A percentile compares a stretch with the other conserved stretches of the same genome.
These are phyloP conservation scores for Paradoxurus hermaphroditus DNA, from an alignment of 2,113 vertebrate species.

Conservation along the genomic window DNA sequence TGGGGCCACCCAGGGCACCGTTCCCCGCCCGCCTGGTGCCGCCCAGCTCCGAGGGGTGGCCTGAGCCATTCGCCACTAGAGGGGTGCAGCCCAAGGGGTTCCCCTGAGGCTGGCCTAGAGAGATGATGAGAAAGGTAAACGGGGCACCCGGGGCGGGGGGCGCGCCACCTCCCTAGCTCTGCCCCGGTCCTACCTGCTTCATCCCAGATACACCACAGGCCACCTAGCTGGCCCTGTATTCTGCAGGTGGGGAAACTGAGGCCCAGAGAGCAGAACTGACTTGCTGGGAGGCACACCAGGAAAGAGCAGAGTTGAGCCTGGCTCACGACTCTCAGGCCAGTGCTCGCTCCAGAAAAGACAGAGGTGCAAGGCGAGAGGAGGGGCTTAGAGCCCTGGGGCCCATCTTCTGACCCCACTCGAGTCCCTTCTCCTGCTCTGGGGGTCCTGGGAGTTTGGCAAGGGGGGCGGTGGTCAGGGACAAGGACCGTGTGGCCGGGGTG, in stretches of 20 bases:
- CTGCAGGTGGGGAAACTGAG: conserved; percentile 20
- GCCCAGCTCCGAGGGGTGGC: conserved; percentile 69
- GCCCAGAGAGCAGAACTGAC: neutral
- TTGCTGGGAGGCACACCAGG: neutral
- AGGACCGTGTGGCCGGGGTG: neutral
- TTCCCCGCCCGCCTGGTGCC: conserved; percentile 78
- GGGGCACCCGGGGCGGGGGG: neutral
- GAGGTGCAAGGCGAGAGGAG: neutral
- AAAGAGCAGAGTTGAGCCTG: neutral
- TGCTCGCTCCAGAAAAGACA: neutral
- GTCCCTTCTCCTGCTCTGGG: neutral
- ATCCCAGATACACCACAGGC: neutral
- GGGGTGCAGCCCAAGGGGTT: conserved; percentile 73
- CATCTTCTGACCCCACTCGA: neutral
- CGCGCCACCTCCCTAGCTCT: neutral
- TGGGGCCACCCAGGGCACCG: conserved; percentile 80
- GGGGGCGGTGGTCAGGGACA: accelerated
- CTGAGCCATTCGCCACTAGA: conserved; percentile 85
- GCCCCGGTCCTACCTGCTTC: neutral
- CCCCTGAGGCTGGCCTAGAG: conserved; percentile 83
- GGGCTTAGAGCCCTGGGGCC: neutral
- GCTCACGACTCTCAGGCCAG: neutral
- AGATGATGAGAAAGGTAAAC: conserved; percentile 16
- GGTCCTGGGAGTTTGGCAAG: neutral
- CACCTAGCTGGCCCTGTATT: neutral